phyloP scores from a whole-genome alignment of 2,113 vertebrate genomes.

The Anolis sagrei region DNA sequence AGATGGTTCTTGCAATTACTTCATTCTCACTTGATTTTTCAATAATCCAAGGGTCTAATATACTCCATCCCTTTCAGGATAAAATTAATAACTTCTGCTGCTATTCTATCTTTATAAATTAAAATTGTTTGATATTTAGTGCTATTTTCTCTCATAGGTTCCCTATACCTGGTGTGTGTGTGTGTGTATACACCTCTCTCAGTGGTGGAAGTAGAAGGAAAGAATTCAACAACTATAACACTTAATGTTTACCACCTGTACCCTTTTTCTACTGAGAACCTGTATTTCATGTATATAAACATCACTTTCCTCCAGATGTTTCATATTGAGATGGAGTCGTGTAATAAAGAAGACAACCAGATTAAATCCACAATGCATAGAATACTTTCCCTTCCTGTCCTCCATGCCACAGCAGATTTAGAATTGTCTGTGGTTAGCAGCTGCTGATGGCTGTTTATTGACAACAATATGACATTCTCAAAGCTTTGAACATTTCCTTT shows the following conservation, averaged over 20 bases:
- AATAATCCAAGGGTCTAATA: not conserved
- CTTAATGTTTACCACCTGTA: not conserved
- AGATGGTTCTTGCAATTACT: not conserved
- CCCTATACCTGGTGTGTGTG: not conserved
- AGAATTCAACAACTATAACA: not conserved
- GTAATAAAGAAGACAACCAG: not conserved
- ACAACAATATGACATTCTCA: not conserved
- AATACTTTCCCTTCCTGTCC: not conserved
- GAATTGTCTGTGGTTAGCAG: not conserved
- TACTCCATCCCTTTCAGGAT: not conserved
- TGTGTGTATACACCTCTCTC: no score
- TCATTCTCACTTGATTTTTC: not conserved
- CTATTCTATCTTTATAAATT: not conserved
- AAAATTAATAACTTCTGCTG: not conserved
- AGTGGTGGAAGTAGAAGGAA: not conserved
- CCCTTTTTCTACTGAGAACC: not conserved
- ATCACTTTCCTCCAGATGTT: conserved; percentile 1
- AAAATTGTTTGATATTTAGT: not conserved
- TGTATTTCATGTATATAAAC: not conserved
- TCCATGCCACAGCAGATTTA: not conserved
- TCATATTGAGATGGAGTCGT: not conserved
- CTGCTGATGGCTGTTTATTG: not conserved
- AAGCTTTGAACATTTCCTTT: no score
- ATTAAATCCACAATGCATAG: not conserved
- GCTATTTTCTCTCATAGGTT: not conserved